Percentiles rank a stretch among this genome's conserved stretches.
Conservation (phyloP, 2,113 vertebrate species). For the Malurus cyaneus region DNA sequence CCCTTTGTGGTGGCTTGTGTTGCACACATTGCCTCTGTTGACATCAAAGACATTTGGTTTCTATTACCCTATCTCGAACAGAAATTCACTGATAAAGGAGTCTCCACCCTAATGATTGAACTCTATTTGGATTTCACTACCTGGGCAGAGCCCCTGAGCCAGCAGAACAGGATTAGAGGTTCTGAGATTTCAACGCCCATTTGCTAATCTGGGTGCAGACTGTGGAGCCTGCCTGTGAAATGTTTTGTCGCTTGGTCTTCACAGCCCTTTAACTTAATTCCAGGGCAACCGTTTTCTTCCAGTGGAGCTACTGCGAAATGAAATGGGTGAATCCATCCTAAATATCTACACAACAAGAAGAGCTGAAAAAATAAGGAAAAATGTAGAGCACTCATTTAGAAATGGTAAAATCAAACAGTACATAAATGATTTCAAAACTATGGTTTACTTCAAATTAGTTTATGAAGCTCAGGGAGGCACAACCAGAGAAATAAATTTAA, state of each 20-base stretch:
- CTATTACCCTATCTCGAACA: slow-evolving; percentile 48
- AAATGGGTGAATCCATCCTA: not conserved
- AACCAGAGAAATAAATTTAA: not conserved
- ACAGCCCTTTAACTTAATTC: not conserved
- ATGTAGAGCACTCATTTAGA: not conserved
- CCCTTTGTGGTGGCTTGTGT: not conserved
- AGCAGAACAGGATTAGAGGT: slow-evolving; percentile 27
- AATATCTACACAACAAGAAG: not conserved
- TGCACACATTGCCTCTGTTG: not conserved
- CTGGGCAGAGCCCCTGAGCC: not conserved
- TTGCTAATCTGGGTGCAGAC: slow-evolving; percentile 38
- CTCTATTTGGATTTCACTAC: slow-evolving; percentile 39
- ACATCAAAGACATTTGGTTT: slow-evolving; percentile 67
- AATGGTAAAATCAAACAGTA: not conserved
- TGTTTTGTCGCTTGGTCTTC: not conserved
- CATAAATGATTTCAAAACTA: not conserved
- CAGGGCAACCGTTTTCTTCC: not conserved
- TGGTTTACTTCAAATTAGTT: not conserved
- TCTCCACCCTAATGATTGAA: slow-evolving; percentile 67
- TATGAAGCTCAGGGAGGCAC: not conserved
- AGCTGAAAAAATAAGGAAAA: not conserved
- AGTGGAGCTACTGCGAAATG: not conserved
- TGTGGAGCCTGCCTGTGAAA: not conserved
- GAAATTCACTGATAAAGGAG: slow-evolving; percentile 66
- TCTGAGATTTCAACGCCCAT: not conserved